phyloP scores from a whole-genome alignment of 2,113 vertebrate genomes.

The Toxostoma redivivum region DNA sequence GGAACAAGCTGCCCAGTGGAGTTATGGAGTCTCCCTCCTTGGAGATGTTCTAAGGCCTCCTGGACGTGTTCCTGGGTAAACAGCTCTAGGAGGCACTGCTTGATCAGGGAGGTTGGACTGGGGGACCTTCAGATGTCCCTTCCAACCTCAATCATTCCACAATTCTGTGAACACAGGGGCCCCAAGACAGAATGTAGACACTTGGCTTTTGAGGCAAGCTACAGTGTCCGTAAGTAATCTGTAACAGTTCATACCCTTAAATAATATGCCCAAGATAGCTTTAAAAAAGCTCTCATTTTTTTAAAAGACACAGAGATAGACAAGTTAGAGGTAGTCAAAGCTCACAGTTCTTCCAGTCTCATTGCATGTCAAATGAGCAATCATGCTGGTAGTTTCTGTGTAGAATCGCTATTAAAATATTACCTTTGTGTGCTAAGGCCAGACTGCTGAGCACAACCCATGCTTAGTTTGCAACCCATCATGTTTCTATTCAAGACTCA shows the following conservation, averaged over 20 bases:
- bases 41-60: neutral
- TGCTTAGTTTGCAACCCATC: neutral
- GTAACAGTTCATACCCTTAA: neutral
- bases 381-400: neutral
- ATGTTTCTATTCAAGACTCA: neutral
- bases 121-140: neutral
- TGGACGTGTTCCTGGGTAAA: neutral
- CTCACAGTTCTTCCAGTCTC: neutral
- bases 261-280: neutral
- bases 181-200: neutral
- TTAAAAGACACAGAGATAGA: neutral
- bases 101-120: neutral
- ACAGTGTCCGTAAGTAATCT: neutral
- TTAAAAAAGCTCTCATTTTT: neutral
- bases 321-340: neutral
- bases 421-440: neutral
- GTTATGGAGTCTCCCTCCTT: neutral
- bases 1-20: neutral
- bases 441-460: neutral
- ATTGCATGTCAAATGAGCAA: neutral
- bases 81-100: neutral
- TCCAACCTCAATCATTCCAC: neutral
- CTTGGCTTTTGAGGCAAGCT: neutral
- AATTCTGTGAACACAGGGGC: neutral
- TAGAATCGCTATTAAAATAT: neutral